Conservation (phyloP, 2,113 vertebrate species). For the Chionodraco myersi region DNA sequence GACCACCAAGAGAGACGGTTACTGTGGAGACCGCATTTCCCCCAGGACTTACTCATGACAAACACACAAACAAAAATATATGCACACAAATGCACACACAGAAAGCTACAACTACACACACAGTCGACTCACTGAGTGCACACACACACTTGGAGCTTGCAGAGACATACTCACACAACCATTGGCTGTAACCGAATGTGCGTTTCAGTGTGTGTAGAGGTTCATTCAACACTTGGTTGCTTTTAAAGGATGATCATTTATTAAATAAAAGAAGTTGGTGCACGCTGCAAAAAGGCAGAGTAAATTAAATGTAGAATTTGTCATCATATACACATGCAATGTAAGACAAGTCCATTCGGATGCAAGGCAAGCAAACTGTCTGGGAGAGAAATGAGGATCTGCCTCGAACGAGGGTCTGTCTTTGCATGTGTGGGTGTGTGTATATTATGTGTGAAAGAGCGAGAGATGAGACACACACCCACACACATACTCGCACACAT, state of each 20-base stretch:
- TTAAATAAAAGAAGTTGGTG: constrained; percentile 69
- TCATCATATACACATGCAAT: constrained; percentile 70
- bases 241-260: constrained; percentile 68
- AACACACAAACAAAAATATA: constrained; percentile 68
- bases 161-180: constrained; percentile 20
- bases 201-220: constrained; percentile 24
- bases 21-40: constrained; percentile 75
- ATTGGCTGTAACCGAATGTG: constrained; percentile 26
- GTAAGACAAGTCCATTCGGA: constrained; percentile 68
- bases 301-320: constrained; percentile 76
- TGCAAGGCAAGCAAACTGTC: constrained; percentile 79
- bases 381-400: constrained; percentile 76
- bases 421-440: constrained; percentile 47
- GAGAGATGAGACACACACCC: constrained; percentile 13
- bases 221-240: constrained; percentile 59
- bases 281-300: constrained; percentile 63
- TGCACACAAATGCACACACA: constrained; percentile 48
- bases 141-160: not conserved
- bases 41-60: constrained; percentile 67
- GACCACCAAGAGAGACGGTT: constrained; percentile 76
- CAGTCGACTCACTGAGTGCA: constrained; percentile 15
- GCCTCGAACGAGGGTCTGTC: constrained; percentile 12
- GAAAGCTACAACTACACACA: constrained; percentile 36
- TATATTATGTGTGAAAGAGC: constrained; percentile 30
- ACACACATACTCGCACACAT: not conserved